A percentile compares a stretch with the other conserved stretches of the same genome.
Conservation (phyloP, 2,797 vertebrate genomes). For the Apodemus agrarius region DNA sequence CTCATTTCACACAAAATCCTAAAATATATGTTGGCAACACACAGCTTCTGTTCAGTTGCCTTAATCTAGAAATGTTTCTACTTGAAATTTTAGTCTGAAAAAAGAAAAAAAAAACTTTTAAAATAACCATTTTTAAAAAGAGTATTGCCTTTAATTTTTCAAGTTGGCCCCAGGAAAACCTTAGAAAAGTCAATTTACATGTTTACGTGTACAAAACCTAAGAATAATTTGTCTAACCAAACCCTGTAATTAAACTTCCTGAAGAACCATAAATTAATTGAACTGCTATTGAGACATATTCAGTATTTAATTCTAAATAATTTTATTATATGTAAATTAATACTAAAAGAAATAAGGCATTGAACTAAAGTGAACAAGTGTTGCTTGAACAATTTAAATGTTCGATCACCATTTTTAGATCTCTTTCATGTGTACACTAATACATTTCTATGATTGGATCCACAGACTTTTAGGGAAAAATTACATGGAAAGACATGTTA, state of each 20-base stretch:
- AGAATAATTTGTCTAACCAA: constrained; percentile 38
- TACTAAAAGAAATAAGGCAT: background rate
- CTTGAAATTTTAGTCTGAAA: background rate
- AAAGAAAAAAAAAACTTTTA: constrained; percentile 53
- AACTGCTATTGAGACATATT: constrained; percentile 15
- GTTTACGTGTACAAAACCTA: constrained; percentile 26
- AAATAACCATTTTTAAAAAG: constrained; percentile 56
- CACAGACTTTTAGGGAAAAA: constrained; percentile 21
- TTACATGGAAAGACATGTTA: constrained; percentile 18
- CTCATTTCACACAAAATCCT: constrained; percentile 15
- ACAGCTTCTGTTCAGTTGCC: background rate
- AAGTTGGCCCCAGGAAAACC: background rate
- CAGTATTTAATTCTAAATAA: constrained; percentile 22
- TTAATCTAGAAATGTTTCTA: constrained; percentile 41
- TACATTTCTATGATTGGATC: constrained; percentile 5
- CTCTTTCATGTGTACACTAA: background rate
- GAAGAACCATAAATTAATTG: constrained; percentile 18
- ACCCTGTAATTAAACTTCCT: constrained; percentile 29
- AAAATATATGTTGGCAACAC: constrained; percentile 32
- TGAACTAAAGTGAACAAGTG: background rate
- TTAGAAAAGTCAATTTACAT: constrained; percentile 33
- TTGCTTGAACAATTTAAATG: background rate
- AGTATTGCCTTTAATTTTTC: background rate
- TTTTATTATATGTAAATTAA: constrained; percentile 58
- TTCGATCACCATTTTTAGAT: background rate